Conservation (phyloP, 2,888 invertebrate genomes). For the Drosophila mercatorum region DNA sequence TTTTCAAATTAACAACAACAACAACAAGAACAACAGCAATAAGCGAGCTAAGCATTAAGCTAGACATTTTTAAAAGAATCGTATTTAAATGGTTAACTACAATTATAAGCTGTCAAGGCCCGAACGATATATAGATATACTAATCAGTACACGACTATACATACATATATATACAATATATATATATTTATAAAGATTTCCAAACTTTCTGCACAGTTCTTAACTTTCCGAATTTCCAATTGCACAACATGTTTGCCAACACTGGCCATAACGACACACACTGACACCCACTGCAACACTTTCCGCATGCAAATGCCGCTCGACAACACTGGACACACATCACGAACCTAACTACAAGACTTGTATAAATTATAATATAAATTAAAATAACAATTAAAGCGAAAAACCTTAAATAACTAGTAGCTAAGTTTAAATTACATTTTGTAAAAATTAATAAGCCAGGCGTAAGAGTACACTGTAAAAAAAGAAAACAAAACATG, state of each 20-base stretch:
- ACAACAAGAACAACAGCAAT: conserved; percentile 11
- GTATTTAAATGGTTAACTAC: conserved; percentile 47
- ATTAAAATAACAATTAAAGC: conserved; percentile 29
- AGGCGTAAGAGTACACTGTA: conserved; percentile 70
- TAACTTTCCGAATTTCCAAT: conserved; percentile 66
- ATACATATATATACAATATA: conserved; percentile 9
- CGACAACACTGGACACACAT: conserved; percentile 55
- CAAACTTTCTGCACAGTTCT: conserved; percentile 72
- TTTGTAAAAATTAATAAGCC: conserved; percentile 74
- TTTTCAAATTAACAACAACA: conserved; percentile 44
- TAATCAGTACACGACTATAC: conserved; percentile 19
- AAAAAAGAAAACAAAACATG: conserved; percentile 54
- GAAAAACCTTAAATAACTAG: conserved; percentile 56
- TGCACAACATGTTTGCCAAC: conserved; percentile 62
- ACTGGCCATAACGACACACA: conserved; percentile 40
- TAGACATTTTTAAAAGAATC: conserved; percentile 36
- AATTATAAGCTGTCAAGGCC: conserved; percentile 42
- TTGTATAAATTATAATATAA: conserved; percentile 78
- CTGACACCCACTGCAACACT: conserved; percentile 30
- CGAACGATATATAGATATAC: conserved; percentile 30
- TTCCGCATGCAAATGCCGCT: conserved; percentile 44
- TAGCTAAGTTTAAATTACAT: conserved; percentile 75
- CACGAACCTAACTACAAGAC: conserved; percentile 83
- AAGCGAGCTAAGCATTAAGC: conserved; percentile 50
- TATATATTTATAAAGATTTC: conserved; percentile 29